Evolutionary conservation across 2,888 invertebrate genomes (phyloP).

Genomic region (Ecliptopera silaceata): DNA sequence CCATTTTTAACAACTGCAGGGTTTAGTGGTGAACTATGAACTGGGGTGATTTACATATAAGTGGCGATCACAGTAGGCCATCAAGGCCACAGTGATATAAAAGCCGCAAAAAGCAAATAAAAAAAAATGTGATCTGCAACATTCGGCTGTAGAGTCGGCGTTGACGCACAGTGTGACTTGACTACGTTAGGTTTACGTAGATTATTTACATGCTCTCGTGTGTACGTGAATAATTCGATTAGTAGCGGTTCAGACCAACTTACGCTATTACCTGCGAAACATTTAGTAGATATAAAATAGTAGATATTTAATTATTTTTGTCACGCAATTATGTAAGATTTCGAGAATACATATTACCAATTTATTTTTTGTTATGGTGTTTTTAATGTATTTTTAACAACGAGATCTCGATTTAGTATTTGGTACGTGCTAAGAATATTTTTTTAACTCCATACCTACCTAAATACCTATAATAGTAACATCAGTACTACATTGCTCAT

Average conservation of each 20-base stretch:
- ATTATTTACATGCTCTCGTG: not conserved
- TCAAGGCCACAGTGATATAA: no score
- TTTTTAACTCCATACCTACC: no score
- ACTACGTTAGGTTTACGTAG: no score
- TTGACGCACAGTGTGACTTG: not conserved
- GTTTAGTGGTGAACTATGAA: no score
- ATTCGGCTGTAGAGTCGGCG: no score
- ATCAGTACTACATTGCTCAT: no score
- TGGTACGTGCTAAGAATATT: not conserved
- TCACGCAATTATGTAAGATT: constrained; percentile 32
- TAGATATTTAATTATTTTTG: constrained; percentile 21
- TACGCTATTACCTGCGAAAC: not conserved
- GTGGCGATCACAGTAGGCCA: no score
- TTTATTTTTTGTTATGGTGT: constrained; percentile 23
- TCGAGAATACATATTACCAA: constrained; percentile 30
- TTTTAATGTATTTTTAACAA: not conserved
- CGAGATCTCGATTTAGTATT: not conserved
- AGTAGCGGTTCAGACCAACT: not conserved
- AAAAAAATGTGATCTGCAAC: no score
- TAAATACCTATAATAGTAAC: no score
- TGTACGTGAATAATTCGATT: not conserved
- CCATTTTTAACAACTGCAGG: no score
- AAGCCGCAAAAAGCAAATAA: no score
- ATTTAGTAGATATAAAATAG: constrained; percentile 11
- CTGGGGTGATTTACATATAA: no score